phyloP scores from a whole-genome alignment of 2,888 invertebrate genomes.

The Parnassius apollo region DNA sequence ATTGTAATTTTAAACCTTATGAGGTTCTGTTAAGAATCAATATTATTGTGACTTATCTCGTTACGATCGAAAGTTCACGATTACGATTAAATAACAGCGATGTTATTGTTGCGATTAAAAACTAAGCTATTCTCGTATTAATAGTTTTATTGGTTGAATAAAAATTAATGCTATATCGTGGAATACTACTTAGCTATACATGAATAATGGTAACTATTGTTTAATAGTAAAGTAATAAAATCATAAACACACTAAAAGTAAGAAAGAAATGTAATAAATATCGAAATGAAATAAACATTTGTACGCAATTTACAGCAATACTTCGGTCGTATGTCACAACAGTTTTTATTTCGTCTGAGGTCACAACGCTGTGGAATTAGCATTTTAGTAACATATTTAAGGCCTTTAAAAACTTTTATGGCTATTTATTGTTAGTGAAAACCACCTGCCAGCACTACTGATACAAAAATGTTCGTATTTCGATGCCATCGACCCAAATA shows the following conservation, averaged over 20 bases:
- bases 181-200: no score
- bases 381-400: conserved; percentile 23
- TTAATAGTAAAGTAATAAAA: background rate
- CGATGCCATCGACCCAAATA: conserved; percentile 64
- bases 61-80: no score
- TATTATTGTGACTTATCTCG: no score
- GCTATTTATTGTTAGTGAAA: conserved; percentile 23
- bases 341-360: no score
- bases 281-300: conserved; percentile 1
- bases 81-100: no score
- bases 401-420: conserved; percentile 19
- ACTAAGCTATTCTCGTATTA: no score
- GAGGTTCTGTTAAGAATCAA: no score
- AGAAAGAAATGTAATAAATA: conserved; percentile 4
- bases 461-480: conserved; percentile 38
- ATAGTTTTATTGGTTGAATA: no score
- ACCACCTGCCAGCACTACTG: conserved; percentile 30
- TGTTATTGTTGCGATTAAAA: no score
- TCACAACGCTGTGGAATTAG: conserved; percentile 24
- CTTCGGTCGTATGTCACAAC: conserved; percentile 16
- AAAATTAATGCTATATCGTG: no score
- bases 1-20: no score
- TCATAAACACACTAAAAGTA: background rate
- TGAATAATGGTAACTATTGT: no score
- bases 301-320: conserved; percentile 9